Evolutionary conservation across 2,888 invertebrate genomes (phyloP), one percentile per base, ranked within the genome.

Genomic region (Clivina fossor): DNA sequence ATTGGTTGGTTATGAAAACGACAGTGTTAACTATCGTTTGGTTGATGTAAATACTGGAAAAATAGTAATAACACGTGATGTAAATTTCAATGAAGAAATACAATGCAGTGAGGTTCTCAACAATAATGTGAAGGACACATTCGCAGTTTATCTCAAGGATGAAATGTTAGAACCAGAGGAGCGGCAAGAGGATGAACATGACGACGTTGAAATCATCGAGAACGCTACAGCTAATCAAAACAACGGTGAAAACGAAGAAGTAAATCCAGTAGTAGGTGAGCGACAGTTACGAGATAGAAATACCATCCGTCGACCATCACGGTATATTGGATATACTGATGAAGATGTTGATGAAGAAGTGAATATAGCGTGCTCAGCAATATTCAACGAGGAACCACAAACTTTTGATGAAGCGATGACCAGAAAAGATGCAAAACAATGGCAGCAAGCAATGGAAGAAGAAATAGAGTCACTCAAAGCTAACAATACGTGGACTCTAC

Each of bases 31-130:
- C 41, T 67, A 65, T 48, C 28, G 62, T 11, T 30, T 67, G 4
- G 63, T 56, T 57, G 58, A 61, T 33, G 49, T 49, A 3, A 44
- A 38, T 9, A 58, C 54, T 2, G 57, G 46, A 19, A 61, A 60
- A 40, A 61, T 65, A 16, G 60, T 44, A 1, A 57, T 62, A 15
- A 61, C 62, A 11, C 58, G 61, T 22, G 56, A 64, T 55, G 63
- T 66, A 4, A 46, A 48, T 5, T 63, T 66, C 40, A 53, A 63
- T 20, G 64, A 66, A 26, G 46, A 46, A 15, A n/a, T n/a, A n/a
- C n/a, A n/a, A n/a, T n/a, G n/a, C n/a, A n/a, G n/a, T n/a, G n/a
- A n/a, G n/a, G n/a, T n/a, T n/a, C n/a, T n/a, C n/a, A n/a, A n/a
- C n/a, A n/a, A n/a, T n/a, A n/a, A n/a, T n/a, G n/a, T n/a, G n/a